A percentile compares a stretch with the other conserved stretches of the same genome.
Evolutionary conservation across 2,888 invertebrate genomes (phyloP).

Genomic region (Tortricodes alternella): DNA sequence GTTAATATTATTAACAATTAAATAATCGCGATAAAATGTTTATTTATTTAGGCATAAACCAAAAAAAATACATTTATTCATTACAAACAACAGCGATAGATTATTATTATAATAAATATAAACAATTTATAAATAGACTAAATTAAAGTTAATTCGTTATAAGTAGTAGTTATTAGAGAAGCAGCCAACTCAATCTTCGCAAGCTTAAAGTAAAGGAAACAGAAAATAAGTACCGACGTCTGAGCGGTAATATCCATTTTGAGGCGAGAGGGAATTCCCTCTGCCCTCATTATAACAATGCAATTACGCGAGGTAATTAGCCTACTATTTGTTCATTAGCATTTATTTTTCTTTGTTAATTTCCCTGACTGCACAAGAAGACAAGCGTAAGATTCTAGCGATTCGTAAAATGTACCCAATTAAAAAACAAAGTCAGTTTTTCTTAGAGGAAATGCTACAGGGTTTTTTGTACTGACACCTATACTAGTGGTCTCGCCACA

Average conservation of each 20-base stretch:
- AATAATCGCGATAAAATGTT: too few relatives aligned
- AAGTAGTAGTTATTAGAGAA: too few relatives aligned
- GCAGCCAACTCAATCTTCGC: background rate
- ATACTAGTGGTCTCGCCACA: too few relatives aligned
- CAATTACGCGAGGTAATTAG: slow-evolving; percentile 55
- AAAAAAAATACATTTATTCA: too few relatives aligned
- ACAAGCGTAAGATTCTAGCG: background rate
- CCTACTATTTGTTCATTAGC: slow-evolving; percentile 19
- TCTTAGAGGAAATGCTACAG: too few relatives aligned
- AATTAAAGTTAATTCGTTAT: too few relatives aligned
- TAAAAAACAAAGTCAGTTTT: background rate
- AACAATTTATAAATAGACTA: too few relatives aligned
- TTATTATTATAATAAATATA: too few relatives aligned
- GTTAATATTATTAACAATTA: too few relatives aligned
- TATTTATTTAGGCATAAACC: too few relatives aligned
- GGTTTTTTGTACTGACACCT: too few relatives aligned
- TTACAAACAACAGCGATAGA: too few relatives aligned
- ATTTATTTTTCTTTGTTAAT: slow-evolving; percentile 5
- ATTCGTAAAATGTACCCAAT: background rate
- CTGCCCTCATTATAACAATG: slow-evolving; percentile 43
- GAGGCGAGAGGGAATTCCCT: background rate
- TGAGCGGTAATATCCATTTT: slow-evolving; percentile 24
- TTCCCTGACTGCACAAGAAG: background rate
- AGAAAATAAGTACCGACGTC: slow-evolving; percentile 10
- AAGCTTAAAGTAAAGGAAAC: slow-evolving; percentile 11